A percentile compares a stretch with the other conserved stretches of the same genome.
Conservation (phyloP, 2,888 invertebrate genomes). For the Coelopa pilipes region DNA sequence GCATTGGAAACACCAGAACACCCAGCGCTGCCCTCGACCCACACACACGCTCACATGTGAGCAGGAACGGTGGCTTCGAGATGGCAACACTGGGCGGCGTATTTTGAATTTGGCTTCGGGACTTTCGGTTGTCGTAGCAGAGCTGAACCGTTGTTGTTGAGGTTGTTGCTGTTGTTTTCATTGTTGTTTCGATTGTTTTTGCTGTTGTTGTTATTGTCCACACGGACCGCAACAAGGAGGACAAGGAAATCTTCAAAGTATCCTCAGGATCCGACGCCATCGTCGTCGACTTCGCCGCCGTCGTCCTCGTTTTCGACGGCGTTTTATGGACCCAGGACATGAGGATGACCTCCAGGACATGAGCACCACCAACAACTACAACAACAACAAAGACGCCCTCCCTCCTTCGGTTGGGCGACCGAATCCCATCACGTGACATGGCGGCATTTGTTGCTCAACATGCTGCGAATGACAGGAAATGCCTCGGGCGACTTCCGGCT, state of each 20-base stretch:
- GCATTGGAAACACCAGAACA: neutral
- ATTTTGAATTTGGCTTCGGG: constrained; percentile 36
- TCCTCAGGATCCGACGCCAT: neutral
- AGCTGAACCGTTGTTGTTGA: neutral
- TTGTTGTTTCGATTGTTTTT: neutral
- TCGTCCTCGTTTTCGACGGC: neutral
- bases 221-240: neutral
- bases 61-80: constrained; percentile 10
- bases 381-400: neutral
- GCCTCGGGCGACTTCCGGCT: constrained; percentile 11
- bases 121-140: constrained; percentile 26
- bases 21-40: neutral
- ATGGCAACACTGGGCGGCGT: constrained; percentile 35
- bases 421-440: constrained; percentile 9
- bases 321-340: neutral
- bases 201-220: constrained; percentile 7
- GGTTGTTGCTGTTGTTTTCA: neutral
- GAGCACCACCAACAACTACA: constrained; percentile 9
- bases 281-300: neutral
- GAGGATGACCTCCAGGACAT: neutral
- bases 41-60: neutral
- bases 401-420: neutral
- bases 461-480: constrained; percentile 34
- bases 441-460: constrained; percentile 36
- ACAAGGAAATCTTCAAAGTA: neutral